Evolutionary conservation across 2,113 vertebrate species (phyloP), one percentile per base, ranked within the genome.

Genomic region (Epinephelus moara): DNA sequence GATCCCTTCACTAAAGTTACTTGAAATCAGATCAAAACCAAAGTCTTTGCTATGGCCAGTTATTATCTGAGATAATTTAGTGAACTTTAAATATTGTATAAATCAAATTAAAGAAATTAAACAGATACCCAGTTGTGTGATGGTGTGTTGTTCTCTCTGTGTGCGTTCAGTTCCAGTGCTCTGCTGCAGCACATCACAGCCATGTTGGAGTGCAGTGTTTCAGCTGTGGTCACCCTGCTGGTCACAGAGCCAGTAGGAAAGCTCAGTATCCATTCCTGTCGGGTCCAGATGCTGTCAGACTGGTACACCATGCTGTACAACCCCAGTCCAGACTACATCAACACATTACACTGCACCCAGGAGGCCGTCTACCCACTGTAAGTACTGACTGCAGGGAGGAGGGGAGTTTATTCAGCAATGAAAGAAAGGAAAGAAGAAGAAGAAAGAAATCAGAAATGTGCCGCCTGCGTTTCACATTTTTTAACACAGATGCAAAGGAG

Each of bases 291-390:
- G 96, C 96, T 99, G 15, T 99, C 98, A 0, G 98, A 99, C 88
- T 99, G 98, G 98, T 99, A 99, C 93, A 99, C 98, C 0, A 99
- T 99, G 98, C 96, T 99, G 6, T 99, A 99, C 93, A 99, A 99
- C 88, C 98, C 98, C 0, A 99, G 98, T 68, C 98, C 98, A 0
- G 98, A 99, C 91, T 99, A 99, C 2, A 40, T 99, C 81, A 98
- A 96, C 89, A 99, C 98, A 0, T 84, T 99, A 69, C 98, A 99
- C 93, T 99, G 98, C 87, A 99, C 98, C 2, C 98, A 99, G 1
- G 98, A 99, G 92, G 98, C 98, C 0, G 98, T 99, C 53, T 99
- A 98, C 85, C 98, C 98, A 0, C 94, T 99, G 98, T 99, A 49
- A 64, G 91, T 80, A 21, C 19, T 9, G 7, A 27, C 30, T 45